These are phyloP conservation scores for Drosophila paramelanica DNA, from an alignment of 2,888 invertebrate genomes.

Conservation along the genomic window DNA sequence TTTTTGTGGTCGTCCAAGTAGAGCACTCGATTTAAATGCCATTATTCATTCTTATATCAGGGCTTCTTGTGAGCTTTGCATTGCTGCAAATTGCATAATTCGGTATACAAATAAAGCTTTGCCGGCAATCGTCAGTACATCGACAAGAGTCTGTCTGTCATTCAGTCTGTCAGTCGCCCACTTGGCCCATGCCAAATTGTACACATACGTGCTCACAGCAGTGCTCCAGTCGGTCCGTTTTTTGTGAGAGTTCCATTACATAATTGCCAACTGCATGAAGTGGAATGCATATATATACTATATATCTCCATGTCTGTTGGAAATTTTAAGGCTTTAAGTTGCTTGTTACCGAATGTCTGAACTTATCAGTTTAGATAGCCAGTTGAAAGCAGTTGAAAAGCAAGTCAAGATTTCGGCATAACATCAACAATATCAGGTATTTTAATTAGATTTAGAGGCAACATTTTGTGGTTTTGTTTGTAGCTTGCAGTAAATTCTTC, in stretches of 20 bases:
- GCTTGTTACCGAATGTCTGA: neutral
- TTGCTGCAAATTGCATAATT: constrained; percentile 42
- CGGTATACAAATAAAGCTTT: constrained; percentile 17
- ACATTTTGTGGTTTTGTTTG: constrained; percentile 4
- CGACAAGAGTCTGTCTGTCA: constrained; percentile 20
- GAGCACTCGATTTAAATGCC: neutral
- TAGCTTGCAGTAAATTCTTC: neutral
- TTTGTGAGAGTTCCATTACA: constrained; percentile 51
- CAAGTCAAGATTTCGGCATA: neutral
- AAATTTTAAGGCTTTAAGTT: constrained; percentile 3
- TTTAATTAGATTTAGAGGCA: constrained; percentile 32
- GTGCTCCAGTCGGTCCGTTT: constrained; percentile 16
- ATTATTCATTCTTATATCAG: neutral
- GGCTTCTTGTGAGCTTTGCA: neutral
- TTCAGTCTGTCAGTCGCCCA: neutral
- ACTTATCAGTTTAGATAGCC: too few species aligned
- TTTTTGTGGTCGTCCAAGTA: neutral
- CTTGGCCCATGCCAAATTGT: constrained; percentile 15
- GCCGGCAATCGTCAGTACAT: constrained; percentile 34
- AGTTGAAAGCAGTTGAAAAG: neutral
- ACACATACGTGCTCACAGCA: constrained; percentile 3
- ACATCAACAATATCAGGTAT: constrained; percentile 2
- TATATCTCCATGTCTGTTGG: neutral
- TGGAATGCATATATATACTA: constrained; percentile 2
- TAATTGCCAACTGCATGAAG: constrained; percentile 39